Base-by-base conservation (phyloP, 2,888 invertebrate species). In the Trypoxylon attenuatum region DNA sequence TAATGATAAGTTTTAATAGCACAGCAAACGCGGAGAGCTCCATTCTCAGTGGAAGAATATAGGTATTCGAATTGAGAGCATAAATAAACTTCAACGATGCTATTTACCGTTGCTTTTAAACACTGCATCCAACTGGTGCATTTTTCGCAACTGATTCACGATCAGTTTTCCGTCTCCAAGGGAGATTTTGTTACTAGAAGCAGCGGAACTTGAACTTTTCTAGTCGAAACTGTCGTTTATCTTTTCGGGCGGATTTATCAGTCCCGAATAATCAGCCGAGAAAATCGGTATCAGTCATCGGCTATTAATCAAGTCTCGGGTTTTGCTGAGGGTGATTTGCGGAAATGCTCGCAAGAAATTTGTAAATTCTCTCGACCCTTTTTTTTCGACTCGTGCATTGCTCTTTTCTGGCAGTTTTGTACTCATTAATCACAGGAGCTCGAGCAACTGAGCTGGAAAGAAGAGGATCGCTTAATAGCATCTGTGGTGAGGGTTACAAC, bases 51-150 rank as follows among this genome's bases (percentile, higher is more conserved):
- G 5, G 6, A 38, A 47, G 19, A 10, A 10, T 13, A 47, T 25
- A 60, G 47, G 52, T 33, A 60, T 60, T 63, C 53, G 52, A 42
- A 63, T 63, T 52, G 53, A 41, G 33, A 41, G 19, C 16, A 23
- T n/a, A 51, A 52, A 63, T 60, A 53, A 60, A 63, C 63, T 60
- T 49, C 29, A 38, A 53, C 27, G 13, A 43, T 47, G 42, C 52
- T 33, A 10, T 18, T 25, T 38, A 49, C 43, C 23, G 29, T 23
- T 29, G 25, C 33, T n/a, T n/a, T n/a, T n/a, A n/a, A n/a, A n/a
- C n/a, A n/a, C n/a, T n/a, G n/a, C n/a, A n/a, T n/a, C n/a, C n/a
- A n/a, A n/a, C n/a, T n/a, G n/a, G n/a, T n/a, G n/a, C n/a, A n/a
- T n/a, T n/a, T n/a, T n/a, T n/a, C n/a, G n/a, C n/a, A n/a, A n/a